Conservation (phyloP, 2,113 vertebrate genomes). For the Sinocyclocheilus anshuiensis region DNA sequence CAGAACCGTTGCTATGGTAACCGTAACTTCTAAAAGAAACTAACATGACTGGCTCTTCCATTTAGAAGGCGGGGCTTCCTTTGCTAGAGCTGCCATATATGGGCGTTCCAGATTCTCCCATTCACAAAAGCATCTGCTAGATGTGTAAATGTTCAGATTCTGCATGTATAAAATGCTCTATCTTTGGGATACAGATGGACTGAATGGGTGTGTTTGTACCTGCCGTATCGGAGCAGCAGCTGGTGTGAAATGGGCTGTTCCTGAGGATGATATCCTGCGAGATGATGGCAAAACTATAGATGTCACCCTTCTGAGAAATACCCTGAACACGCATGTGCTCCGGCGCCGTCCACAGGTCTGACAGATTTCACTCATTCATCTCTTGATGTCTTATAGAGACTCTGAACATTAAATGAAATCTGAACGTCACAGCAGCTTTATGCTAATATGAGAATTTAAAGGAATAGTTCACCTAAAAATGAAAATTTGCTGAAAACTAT, state of each 20-base stretch:
- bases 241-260: conserved; percentile 81
- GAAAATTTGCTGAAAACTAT: no score
- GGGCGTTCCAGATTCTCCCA: no score
- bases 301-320: conserved; percentile 92
- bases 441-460: neutral
- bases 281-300: conserved; percentile 94
- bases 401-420: neutral
- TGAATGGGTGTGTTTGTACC: conserved; percentile 57
- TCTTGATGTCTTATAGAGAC: neutral
- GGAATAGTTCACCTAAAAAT: no score
- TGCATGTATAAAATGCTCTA: neutral
- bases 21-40: neutral
- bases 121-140: neutral
- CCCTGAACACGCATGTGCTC: conserved; percentile 86
- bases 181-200: neutral
- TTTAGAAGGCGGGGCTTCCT: no score
- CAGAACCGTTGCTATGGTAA: neutral
- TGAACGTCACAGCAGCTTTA: neutral
- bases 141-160: neutral
- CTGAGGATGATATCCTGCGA: conserved; percentile 91
- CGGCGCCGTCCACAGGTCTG: conserved; percentile 93
- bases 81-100: no score
- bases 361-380: neutral
- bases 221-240: conserved; percentile 65
- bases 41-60: no score